Conservation (phyloP, 2,888 invertebrate genomes). For the Melipona bicolor region DNA sequence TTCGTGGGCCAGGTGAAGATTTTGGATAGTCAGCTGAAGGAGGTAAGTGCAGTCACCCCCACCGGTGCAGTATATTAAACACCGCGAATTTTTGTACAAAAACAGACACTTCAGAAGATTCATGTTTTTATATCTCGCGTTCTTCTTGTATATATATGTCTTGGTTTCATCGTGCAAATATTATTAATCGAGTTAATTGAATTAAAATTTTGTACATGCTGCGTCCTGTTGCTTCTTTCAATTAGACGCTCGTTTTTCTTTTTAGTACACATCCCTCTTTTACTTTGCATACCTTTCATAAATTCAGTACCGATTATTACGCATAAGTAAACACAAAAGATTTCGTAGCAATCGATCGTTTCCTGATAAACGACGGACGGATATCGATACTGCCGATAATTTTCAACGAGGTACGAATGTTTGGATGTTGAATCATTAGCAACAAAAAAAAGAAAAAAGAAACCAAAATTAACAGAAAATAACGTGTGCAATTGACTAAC, state of each 20-base stretch:
- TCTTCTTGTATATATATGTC: neutral
- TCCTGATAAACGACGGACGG: slow-evolving; percentile 8
- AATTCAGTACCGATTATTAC: slow-evolving; percentile 20
- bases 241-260: neutral
- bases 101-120: neutral
- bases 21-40: slow-evolving; percentile 95
- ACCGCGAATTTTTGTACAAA: neutral
- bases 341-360: slow-evolving; percentile 5
- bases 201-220: slow-evolving; percentile 5
- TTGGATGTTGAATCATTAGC: slow-evolving; percentile 23
- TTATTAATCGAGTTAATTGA: neutral
- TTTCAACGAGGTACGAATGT: slow-evolving; percentile 57
- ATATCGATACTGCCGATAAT: neutral
- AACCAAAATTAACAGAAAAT: slow-evolving; percentile 11
- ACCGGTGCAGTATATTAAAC: neutral
- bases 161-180: neutral
- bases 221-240: neutral
- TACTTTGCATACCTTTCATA: slow-evolving; percentile 9
- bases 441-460: neutral
- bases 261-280: neutral
- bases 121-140: neutral
- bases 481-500: slow-evolving; percentile 38
- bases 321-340: slow-evolving; percentile 23
- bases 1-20: slow-evolving; percentile 96
- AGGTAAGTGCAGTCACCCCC: slow-evolving; percentile 88